Conservation (phyloP, 1,140 invertebrate genomes). For the Agrilus planipennis region DNA sequence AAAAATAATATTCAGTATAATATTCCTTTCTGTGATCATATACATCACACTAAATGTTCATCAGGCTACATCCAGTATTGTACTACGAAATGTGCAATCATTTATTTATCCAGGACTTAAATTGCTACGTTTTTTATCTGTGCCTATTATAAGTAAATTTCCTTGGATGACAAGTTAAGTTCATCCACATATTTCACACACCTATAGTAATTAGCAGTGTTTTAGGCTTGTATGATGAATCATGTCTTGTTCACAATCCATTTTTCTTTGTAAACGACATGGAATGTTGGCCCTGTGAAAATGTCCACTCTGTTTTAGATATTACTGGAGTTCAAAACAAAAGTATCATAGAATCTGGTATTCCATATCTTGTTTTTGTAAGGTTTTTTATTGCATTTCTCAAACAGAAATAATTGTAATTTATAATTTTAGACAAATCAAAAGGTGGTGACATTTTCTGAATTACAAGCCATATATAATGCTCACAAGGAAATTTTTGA, state of each 20-base stretch:
- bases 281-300: constrained; percentile 66
- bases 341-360: constrained; percentile 24
- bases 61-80: constrained; percentile 33
- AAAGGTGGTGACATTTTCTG: constrained; percentile 28
- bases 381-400: neutral
- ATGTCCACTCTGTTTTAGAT: constrained; percentile 43
- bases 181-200: constrained; percentile 3
- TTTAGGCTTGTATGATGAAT: constrained; percentile 66
- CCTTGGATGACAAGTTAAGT: constrained; percentile 33
- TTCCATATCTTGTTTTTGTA: constrained; percentile 28
- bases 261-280: constrained; percentile 57
- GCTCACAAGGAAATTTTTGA: constrained; percentile 39
- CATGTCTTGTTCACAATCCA: constrained; percentile 63
- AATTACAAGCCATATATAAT: constrained; percentile 37
- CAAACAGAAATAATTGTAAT: neutral
- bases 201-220: constrained; percentile 21
- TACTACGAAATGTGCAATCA: constrained; percentile 36
- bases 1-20: constrained; percentile 17
- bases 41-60: constrained; percentile 31
- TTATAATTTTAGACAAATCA: constrained; percentile 28
- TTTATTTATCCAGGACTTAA: constrained; percentile 42
- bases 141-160: constrained; percentile 38
- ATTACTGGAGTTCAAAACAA: constrained; percentile 25
- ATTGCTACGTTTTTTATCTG: constrained; percentile 35
- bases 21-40: constrained; percentile 19